A percentile compares a stretch with the other conserved stretches of the same genome.
phyloP scores from a whole-genome alignment of 2,888 invertebrate species.

The Oligia fasciuncula region DNA sequence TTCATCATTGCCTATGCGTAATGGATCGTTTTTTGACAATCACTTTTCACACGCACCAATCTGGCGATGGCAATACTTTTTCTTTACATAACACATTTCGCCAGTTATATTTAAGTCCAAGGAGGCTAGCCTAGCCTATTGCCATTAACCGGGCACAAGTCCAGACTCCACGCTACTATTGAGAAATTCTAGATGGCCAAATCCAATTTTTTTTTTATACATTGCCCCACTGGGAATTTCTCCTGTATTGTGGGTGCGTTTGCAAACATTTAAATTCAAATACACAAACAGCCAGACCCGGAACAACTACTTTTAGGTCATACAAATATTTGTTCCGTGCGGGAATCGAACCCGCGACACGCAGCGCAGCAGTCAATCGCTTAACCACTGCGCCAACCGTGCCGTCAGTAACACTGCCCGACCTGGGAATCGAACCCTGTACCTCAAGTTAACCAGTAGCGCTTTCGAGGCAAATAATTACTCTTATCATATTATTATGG shows the following conservation, averaged over 20 bases:
- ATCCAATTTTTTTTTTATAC: not conserved
- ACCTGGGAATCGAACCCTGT: not conserved
- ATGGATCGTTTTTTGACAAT: conserved; percentile 26
- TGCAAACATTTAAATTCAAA: too few relatives aligned
- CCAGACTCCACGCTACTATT: not conserved
- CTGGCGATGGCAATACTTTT: not conserved
- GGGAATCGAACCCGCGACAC: too few relatives aligned
- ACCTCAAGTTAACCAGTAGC: too few relatives aligned
- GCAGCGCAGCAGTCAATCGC: too few relatives aligned
- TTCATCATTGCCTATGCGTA: conserved; percentile 18
- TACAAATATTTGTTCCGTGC: too few relatives aligned
- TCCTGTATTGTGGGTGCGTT: too few relatives aligned
- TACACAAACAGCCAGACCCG: too few relatives aligned
- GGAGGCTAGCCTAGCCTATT: not conserved
- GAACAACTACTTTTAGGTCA: too few relatives aligned
- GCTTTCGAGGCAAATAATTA: not conserved
- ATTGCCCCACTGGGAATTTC: too few relatives aligned
- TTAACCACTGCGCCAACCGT: too few relatives aligned
- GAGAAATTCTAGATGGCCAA: not conserved
- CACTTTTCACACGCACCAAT: conserved; percentile 30
- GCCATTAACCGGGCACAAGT: not conserved
- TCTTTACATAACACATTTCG: not conserved
- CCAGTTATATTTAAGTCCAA: not conserved
- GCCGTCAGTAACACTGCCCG: not conserved
- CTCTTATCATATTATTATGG: not conserved